Percentiles rank a stretch among this genome's conserved stretches.
These are phyloP conservation scores for Anhinga rufa DNA, from an alignment of 2,113 vertebrate genomes.

Conservation along the genomic window DNA sequence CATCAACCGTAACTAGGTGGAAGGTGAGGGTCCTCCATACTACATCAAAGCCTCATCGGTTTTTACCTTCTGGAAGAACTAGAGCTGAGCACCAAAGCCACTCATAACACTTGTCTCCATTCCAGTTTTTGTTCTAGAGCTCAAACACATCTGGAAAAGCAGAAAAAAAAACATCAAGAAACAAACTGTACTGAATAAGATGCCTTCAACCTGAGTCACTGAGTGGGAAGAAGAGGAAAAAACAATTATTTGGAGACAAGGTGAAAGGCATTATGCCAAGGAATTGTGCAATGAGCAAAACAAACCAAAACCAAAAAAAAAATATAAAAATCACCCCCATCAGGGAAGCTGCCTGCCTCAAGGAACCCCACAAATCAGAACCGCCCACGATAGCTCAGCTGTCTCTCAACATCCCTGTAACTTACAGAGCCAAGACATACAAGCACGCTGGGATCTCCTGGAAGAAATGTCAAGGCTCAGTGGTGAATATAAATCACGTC, in stretches of 20 bases:
- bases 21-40: neutral
- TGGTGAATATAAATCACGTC: neutral
- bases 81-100: neutral
- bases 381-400: fast-evolving
- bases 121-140: neutral
- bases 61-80: neutral
- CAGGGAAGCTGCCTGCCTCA: neutral
- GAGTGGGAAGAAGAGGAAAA: neutral
- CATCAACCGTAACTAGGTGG: neutral
- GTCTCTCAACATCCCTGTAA: neutral
- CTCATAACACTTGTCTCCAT: neutral
- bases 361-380: neutral
- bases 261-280: neutral
- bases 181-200: neutral
- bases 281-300: neutral
- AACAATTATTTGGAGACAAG: neutral
- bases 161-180: neutral
- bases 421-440: neutral
- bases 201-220: neutral
- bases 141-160: neutral
- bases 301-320: neutral
- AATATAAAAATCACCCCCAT: neutral
- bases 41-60: fast-evolving
- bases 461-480: neutral
- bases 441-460: neutral